A percentile compares a stretch with the other conserved stretches of the same genome.
Evolutionary conservation across 1,140 invertebrate species (phyloP).

Genomic region (Chrysoperla carnea): DNA sequence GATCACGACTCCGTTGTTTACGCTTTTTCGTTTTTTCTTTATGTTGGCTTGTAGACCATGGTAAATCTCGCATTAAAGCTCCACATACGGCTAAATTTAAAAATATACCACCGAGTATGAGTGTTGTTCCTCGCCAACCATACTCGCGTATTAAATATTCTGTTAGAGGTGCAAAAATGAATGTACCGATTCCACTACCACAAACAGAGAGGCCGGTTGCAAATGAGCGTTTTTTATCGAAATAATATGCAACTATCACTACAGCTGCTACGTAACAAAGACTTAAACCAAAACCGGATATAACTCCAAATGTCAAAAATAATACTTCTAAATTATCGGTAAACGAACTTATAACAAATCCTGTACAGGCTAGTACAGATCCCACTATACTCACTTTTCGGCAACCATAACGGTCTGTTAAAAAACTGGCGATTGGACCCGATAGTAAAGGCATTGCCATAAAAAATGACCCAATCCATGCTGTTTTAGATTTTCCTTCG

Average conservation of each 20-base stretch:
- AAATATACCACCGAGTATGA: slow-evolving; percentile 69
- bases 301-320: slow-evolving; percentile 69
- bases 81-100: slow-evolving; percentile 79
- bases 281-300: slow-evolving; percentile 73
- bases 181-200: slow-evolving; percentile 77
- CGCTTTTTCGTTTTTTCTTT: slow-evolving; percentile 40
- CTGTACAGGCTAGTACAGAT: slow-evolving; percentile 52
- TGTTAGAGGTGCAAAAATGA: slow-evolving; percentile 78
- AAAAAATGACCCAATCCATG: slow-evolving; percentile 77
- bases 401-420: slow-evolving; percentile 76
- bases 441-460: slow-evolving; percentile 79
- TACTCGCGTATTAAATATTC: slow-evolving; percentile 58
- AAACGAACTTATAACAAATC: slow-evolving; percentile 68
- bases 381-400: slow-evolving; percentile 64
- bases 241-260: slow-evolving; percentile 92
- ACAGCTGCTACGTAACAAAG: slow-evolving; percentile 78
- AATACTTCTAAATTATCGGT: slow-evolving; percentile 58
- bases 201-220: slow-evolving; percentile 87
- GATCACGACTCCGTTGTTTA: slow-evolving; percentile 30
- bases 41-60: slow-evolving; percentile 48
- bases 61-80: slow-evolving; percentile 62
- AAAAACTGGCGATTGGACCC: slow-evolving; percentile 73
- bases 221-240: slow-evolving; percentile 78
- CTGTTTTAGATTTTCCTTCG: slow-evolving; percentile 67
- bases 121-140: slow-evolving; percentile 67